Evolutionary conservation across 2,797 vertebrate species (phyloP), one percentile per base, ranked within the genome.

Genomic region (Novumbra hubbsi): DNA sequence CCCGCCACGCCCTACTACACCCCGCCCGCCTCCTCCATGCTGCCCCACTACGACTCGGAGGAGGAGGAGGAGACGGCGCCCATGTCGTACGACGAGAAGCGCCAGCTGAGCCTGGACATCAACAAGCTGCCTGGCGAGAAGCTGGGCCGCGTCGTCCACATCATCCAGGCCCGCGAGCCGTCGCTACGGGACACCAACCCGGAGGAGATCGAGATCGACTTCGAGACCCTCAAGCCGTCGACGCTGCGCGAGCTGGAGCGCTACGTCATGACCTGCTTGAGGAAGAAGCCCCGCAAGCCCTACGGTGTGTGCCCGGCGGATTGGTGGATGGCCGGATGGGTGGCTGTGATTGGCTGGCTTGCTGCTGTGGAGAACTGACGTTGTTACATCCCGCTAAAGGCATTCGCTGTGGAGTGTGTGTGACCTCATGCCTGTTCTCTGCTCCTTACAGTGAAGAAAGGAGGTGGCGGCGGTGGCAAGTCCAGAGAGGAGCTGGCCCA

Each of bases 201-300:
- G 0, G 97, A 98, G 81, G 97, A 98, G 88, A 98, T 98, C 0
- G 97, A 98, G 85, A 98, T 98, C 0, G 96, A 98, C 85, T 98
- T 98, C 1, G 96, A 98, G 74, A 98, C 95, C 0, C 94, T 98
- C 66, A 98, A 98, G 67, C 96, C 96, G 0, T 98, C 97, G 0
- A 98, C 97, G 0, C 92, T 98, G 68, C 92, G 96, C 1, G 97
- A 98, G 83, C 93, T 98, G 77, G 96, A 98, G 80, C 94, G 95
- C 30, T 98, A 98, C 0, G 96, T 98, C 64, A 94, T 97, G 81
- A 96, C 95, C 14, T 98, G 96, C 73, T 87, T 98, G 69, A 93
- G 96, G 55, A 98, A 98, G 90, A 98, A 97, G 63, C 96, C 96
- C 0, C 92, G 96, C 5, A 98, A 96, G 72, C 96, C 95, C 14